Base-by-base conservation (phyloP, 23 tunicate genomes). In the Trididemnum clinides region DNA sequence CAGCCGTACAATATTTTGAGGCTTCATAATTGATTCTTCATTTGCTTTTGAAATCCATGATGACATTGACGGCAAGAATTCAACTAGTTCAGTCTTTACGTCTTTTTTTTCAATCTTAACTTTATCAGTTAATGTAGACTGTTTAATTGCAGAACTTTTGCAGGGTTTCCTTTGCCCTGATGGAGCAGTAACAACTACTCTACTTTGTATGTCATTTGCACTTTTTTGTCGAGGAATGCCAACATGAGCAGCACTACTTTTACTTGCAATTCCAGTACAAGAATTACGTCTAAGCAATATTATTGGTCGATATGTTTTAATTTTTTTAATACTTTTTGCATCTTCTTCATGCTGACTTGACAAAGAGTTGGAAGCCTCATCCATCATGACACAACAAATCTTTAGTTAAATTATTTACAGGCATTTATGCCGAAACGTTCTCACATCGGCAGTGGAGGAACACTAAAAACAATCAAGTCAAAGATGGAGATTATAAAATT, bases 211-310 rank as follows among this genome's bases (percentile, higher is more conserved):
- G 3, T 84, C 80, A 23, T 65, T 29, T 57, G 74, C 54, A 75
- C 82, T 85, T 74, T 85, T 74, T 1, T 57, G 34, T n/a, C 88
- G 64, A 25, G 88, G 88, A 5, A 73, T 29, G 28, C 30, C 18
- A 27, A 29, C 12, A 21, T 22, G 21, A 6, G 25, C 31, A 18
- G 18, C 7, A 12, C 10, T 26, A 22, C 20, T 22, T 64, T 86
- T 77, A n/a, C 26, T 37, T 28, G 82, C 30, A 32, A 77, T 63
- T 2, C 21, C 49, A 20, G 78, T 66, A 39, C 72, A 77, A 0
- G 90, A 86, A 69, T 78, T 86, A 63, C 90, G 77, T 0, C 90
- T 64, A 39, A 86, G 66, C 30, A 86, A 64, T 44, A 86, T 86
- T 37, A 86, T 86, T 1, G 90, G 90, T 63, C 81, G 50, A 33